Conservation (phyloP, 2,113 vertebrate genomes). For the Xenopus borealis region DNA sequence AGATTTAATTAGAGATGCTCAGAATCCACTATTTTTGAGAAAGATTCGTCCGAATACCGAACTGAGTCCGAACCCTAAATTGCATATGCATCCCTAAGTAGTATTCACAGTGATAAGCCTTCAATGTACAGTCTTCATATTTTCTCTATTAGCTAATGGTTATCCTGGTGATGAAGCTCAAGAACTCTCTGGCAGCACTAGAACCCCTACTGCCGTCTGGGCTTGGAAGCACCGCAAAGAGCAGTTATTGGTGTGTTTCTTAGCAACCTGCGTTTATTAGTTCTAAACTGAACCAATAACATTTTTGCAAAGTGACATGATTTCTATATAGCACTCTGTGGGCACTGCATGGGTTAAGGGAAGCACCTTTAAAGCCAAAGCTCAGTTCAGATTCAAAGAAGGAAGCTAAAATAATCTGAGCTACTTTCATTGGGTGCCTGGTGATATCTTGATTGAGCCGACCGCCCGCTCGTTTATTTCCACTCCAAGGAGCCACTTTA, state of each 20-base stretch:
- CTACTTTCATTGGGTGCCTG: background rate
- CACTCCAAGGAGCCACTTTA: conserved; percentile 28
- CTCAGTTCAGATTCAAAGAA: background rate
- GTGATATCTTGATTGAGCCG: background rate
- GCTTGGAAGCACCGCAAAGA: background rate
- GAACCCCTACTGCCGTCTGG: too few relatives aligned
- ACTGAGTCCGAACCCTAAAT: too few relatives aligned
- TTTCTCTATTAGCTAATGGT: too few relatives aligned
- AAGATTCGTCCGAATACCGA: too few relatives aligned
- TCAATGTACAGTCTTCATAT: too few relatives aligned
- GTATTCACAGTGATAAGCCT: too few relatives aligned
- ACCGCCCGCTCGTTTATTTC: conserved; percentile 20
- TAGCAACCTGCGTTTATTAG: background rate
- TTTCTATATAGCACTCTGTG: background rate
- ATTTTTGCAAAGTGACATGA: background rate
- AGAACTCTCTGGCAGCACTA: too few relatives aligned
- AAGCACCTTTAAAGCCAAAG: background rate
- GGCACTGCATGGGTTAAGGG: background rate
- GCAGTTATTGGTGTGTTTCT: background rate
- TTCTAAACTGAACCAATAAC: background rate
- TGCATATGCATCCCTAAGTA: too few relatives aligned
- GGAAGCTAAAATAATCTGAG: background rate
- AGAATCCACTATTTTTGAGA: too few relatives aligned
- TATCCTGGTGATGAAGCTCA: too few relatives aligned
- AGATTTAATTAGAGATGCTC: too few relatives aligned